phyloP scores from a whole-genome alignment of 2,888 invertebrate species.

The Punctoribates punctum region DNA sequence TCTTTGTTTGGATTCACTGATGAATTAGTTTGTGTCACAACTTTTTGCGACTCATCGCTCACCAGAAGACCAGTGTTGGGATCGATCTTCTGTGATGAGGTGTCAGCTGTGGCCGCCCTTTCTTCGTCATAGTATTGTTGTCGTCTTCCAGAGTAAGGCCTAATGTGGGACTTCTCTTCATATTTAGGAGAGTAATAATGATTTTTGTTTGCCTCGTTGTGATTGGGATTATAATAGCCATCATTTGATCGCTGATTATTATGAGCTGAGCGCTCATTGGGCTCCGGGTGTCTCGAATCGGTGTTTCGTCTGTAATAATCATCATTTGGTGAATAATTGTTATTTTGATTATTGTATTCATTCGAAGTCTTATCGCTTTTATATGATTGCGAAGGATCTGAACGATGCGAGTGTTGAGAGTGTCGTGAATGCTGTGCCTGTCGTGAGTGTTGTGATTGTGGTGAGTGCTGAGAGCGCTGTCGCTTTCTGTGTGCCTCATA shows the following conservation, averaged over 20 bases:
- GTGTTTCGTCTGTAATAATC: neutral
- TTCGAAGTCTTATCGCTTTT: too few relatives aligned
- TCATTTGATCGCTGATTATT: neutral
- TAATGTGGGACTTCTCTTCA: neutral
- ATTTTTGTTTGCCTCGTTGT: neutral
- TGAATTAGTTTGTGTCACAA: neutral
- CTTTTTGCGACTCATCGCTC: constrained; percentile 1
- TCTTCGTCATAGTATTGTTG: neutral
- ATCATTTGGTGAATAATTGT: neutral
- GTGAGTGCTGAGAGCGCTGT: neutral
- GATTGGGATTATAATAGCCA: neutral
- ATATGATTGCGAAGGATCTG: too few relatives aligned
- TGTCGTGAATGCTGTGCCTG: neutral
- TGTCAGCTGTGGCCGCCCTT: neutral
- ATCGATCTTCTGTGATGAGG: neutral
- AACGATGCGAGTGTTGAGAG: neutral
- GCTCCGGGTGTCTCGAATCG: too few relatives aligned
- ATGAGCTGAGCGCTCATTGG: too few relatives aligned
- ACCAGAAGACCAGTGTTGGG: neutral
- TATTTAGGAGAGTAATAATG: neutral
- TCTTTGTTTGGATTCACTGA: neutral
- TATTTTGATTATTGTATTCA: neutral
- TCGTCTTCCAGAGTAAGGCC: neutral
- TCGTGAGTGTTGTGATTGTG: neutral
- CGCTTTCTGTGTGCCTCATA: neutral